Conservation (phyloP, 2,113 vertebrate genomes). For the Cettia cetti region DNA sequence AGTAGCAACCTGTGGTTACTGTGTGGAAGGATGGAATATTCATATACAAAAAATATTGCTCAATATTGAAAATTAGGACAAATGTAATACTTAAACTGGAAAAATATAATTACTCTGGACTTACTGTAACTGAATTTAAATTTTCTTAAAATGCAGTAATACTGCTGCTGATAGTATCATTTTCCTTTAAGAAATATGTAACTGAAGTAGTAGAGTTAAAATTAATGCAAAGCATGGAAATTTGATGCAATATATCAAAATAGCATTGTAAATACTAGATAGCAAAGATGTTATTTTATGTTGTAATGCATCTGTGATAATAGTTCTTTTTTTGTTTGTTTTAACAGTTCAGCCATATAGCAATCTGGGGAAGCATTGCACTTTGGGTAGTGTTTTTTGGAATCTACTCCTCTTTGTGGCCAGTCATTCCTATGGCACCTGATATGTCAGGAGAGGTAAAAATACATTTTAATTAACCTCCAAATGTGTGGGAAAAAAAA, state of each 20-base stretch:
- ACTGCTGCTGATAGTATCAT: background rate
- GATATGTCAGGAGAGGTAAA: constrained; percentile 99
- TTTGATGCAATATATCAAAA: background rate
- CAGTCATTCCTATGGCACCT: constrained; percentile 90
- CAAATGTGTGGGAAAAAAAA: background rate
- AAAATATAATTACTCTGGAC: background rate
- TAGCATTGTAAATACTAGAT: background rate
- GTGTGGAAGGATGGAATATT: background rate
- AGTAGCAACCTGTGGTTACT: background rate
- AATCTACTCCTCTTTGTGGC: constrained; percentile 96
- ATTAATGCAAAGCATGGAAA: background rate
- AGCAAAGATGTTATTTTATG: background rate
- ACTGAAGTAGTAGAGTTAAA: background rate
- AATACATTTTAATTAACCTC: background rate
- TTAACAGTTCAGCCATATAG: constrained; percentile 94
- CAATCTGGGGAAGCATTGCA: constrained; percentile 97
- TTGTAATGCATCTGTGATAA: background rate
- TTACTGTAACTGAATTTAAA: background rate
- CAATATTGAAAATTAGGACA: background rate
- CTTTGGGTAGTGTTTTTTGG: constrained; percentile 97
- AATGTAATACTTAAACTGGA: background rate
- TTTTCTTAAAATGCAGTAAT: background rate
- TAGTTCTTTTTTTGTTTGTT: background rate
- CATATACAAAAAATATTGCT: background rate
- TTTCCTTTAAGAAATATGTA: background rate